A percentile compares a stretch with the other conserved stretches of the same genome.
phyloP scores from a whole-genome alignment of 2,113 vertebrate species.

The Pygoscelis adeliae region DNA sequence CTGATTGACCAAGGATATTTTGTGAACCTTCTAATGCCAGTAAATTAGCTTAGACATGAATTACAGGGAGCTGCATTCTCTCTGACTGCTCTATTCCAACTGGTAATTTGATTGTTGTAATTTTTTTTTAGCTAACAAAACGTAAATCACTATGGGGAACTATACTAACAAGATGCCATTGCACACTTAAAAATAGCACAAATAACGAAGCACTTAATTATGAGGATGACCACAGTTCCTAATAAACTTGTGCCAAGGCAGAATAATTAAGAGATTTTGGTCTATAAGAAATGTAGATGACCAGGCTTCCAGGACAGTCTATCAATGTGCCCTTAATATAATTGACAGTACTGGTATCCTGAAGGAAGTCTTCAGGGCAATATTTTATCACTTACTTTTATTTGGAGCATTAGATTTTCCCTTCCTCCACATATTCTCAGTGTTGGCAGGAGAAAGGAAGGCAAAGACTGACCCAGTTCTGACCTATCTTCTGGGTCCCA shows the following conservation, averaged over 20 bases:
- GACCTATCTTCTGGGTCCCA: not conserved
- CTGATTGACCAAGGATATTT: not conserved
- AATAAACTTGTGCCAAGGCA: not conserved
- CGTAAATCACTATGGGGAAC: not conserved
- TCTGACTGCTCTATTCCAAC: not conserved
- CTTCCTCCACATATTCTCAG: not conserved
- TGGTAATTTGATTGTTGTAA: not conserved
- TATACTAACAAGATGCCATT: not conserved
- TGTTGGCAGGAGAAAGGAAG: not conserved
- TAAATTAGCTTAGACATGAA: not conserved
- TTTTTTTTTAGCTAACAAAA: not conserved
- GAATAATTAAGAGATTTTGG: not conserved
- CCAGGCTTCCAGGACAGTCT: not conserved
- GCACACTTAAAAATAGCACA: not conserved
- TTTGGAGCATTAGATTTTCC: not conserved
- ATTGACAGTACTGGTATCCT: not conserved
- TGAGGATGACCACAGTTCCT: not conserved
- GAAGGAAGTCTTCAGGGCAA: not conserved
- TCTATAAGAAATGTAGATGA: not conserved
- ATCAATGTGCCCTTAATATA: not conserved
- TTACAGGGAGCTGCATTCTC: rapidly evolving
- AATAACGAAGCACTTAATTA: not conserved
- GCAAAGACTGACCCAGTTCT: not conserved
- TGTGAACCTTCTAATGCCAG: not conserved
- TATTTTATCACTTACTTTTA: not conserved